Evolutionary conservation across 2,797 vertebrate genomes (phyloP), one percentile per base, ranked within the genome.

Genomic region (Urosaurus nigricauda): DNA sequence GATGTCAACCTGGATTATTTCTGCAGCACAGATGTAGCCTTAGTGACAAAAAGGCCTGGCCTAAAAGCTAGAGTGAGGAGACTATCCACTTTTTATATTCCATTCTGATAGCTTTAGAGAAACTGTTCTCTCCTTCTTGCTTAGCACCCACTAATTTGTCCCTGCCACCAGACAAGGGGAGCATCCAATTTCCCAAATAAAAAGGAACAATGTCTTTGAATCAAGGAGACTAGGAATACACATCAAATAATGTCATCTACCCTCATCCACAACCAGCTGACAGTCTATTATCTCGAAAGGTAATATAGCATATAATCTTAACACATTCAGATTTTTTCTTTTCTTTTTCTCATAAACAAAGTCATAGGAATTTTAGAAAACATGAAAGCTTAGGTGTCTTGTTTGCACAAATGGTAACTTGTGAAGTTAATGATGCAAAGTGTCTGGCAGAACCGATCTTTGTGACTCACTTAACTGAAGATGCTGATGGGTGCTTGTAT

Each of bases 391-490:
- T 73, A 2, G 1, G 9, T 65, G 1, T 0, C 80, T 73, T 83
- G 53, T 84, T 19, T 40, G 37, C 0, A 79, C 0, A 60, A 88
- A 63, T 87, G 5, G 19, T 32, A 35, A 12, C 51, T 86, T 78
- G 73, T 93, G 68, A 90, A 92, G 78, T 83, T 94, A 89, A 87
- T 88, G 13, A 92, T 87, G 68, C 92, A 11, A 40, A 92, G 13
- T 11, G 1, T 92, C 90, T 93, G 71, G 71, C 71, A 91, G 73
- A 93, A 84, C 21, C 1, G 0, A 1, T 43, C 40, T 89, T 91
- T 56, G 37, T 89, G 92, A 78, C 77, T 32, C 91, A 86, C 47
- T 92, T 91, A 65, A 21, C 3, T 1, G 37, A 53, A 79, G 70
- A 70, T 87, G 56, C 68, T 93, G 29, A 29, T 91, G 84, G 79